Base-by-base conservation (phyloP, 2,888 invertebrate species). In the Dynastes maya region DNA sequence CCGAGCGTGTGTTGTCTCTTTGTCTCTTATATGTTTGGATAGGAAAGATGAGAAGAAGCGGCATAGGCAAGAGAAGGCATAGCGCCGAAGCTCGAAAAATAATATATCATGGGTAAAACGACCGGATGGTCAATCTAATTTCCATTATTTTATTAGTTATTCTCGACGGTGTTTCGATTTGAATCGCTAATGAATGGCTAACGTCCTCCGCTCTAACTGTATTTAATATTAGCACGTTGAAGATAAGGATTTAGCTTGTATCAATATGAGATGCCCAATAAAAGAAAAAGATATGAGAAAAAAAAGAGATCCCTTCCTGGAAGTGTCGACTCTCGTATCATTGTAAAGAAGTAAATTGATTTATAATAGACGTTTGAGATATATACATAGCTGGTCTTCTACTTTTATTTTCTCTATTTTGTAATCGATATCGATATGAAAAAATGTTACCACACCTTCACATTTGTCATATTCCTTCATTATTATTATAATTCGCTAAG, bases 111-210 rank as follows among this genome's bases (percentile, higher is more conserved):
- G 29, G 72, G 72, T 74, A 74, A 74, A 74, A 61, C 45, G 72
- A 68, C 72, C 72, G 72, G 72, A 74, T 74, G 72, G 40, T 74
- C 61, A 61, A 74, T 61, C 61, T 61, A 61, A 61, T 74, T 74
- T 74, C 61, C 61, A 74, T 74, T 74, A 74, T 74, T 74, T 74
- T 74, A 74, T 74, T 74, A 74, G 72, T 63, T 61, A 74, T 74
- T 61, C 51, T 29, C 68, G 68, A 27, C 68, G 45, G 68, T 27
- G 51, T 51, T 55, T 29, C 49, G 49, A 74, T 74, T 63, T 74
- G 72, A 74, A 74, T 74, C 72, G 40, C 58, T 74, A 74, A 74
- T 74, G 72, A 74, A 40, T 61, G 37, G 61, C 40, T 74, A 74
- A 61, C 61, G 61, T 29, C 22, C 37, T 55, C 55, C 55, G 11